A percentile compares a stretch with the other conserved stretches of the same genome.
phyloP scores from a whole-genome alignment of 2,797 vertebrate genomes.

The Alcedo atthis region DNA sequence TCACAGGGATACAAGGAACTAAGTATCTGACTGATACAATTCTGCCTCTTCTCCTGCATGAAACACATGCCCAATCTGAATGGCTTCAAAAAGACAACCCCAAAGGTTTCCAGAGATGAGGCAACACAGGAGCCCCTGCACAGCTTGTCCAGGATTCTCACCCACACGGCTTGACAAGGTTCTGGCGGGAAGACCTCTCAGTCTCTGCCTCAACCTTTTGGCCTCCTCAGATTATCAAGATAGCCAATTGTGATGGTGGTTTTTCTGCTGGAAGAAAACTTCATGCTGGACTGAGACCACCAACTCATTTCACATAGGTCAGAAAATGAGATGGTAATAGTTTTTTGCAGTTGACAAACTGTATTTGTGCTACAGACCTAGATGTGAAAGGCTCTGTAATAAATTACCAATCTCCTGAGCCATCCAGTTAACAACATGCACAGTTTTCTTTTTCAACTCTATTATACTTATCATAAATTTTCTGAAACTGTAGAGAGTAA shows the following conservation, averaged over 20 bases:
- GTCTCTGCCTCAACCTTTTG: conserved; percentile 3
- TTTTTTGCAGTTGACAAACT: background rate
- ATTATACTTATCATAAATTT: background rate
- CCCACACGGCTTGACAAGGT: background rate
- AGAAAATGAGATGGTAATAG: background rate
- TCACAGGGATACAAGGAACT: background rate
- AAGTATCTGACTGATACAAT: background rate
- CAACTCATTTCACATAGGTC: conserved; percentile 39
- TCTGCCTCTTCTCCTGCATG: background rate
- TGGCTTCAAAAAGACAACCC: rapidly evolving
- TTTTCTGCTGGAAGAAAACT: conserved; percentile 35
- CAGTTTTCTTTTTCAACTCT: background rate
- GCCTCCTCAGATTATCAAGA: conserved; percentile 7
- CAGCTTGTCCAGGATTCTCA: background rate
- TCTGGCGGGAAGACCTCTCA: background rate
- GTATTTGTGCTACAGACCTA: conserved; percentile 8
- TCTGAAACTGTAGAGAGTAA: background rate
- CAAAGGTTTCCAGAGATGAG: background rate
- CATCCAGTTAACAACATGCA: conserved; percentile 50
- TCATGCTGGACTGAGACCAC: conserved; percentile 43
- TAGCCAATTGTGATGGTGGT: conserved; percentile 14
- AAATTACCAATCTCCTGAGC: conserved; percentile 66
- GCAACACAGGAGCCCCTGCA: background rate
- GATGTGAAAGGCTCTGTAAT: conserved; percentile 65
- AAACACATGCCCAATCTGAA: background rate